Evolutionary conservation across 2,797 vertebrate genomes (phyloP).

Genomic region (Pipistrellus pipistrellus): DNA sequence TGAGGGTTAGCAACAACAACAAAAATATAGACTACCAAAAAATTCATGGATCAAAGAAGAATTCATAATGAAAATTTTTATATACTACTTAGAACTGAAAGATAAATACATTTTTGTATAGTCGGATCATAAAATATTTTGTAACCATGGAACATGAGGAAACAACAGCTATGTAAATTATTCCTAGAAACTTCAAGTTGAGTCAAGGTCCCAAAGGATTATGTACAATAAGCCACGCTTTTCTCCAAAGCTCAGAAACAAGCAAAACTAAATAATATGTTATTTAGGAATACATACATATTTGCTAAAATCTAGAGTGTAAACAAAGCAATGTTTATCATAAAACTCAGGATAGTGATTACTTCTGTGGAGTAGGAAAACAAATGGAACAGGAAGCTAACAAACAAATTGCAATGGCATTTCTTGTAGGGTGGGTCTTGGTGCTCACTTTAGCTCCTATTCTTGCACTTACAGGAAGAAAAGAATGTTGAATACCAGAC

Average conservation of each 20-base stretch:
- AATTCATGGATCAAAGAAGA: constrained; percentile 21
- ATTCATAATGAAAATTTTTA: constrained; percentile 24
- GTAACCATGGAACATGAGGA: neutral
- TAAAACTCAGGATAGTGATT: neutral
- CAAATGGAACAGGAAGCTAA: neutral
- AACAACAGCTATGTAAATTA: neutral
- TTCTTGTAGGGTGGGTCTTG: neutral
- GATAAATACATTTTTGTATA: neutral
- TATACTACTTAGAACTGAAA: neutral
- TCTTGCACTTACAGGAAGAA: neutral
- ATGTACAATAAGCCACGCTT: neutral
- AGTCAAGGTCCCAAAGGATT: neutral
- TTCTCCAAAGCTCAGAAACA: neutral
- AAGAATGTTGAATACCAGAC: neutral
- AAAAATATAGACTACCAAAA: neutral
- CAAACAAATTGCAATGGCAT: neutral
- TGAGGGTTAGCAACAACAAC: neutral
- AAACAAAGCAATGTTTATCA: neutral
- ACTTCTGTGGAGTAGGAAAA: neutral
- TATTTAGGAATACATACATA: neutral
- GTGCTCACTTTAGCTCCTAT: neutral
- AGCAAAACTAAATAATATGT: neutral
- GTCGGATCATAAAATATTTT: neutral
- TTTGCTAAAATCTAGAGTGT: constrained; percentile 7
- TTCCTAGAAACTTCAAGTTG: neutral